Percentiles rank a stretch among this genome's conserved stretches.
phyloP scores from a whole-genome alignment of 1,140 invertebrate genomes.

The Drepana arcuata region DNA sequence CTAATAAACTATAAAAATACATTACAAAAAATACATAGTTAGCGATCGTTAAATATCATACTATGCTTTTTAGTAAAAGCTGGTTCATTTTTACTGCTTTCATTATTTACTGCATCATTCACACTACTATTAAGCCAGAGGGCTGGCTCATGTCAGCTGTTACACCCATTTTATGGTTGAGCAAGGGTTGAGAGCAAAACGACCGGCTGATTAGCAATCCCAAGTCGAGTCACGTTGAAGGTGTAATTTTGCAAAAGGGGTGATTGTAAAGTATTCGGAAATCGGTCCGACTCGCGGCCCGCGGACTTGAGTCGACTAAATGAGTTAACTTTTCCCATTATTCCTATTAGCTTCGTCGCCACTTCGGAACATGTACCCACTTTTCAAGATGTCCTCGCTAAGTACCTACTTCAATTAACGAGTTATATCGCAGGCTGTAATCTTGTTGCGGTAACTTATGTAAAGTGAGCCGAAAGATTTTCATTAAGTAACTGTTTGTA shows the following conservation, averaged over 20 bases:
- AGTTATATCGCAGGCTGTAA: slow-evolving; percentile 25
- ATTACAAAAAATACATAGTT: too few relatives aligned
- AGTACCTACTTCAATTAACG: slow-evolving; percentile 31
- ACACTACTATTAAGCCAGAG: too few relatives aligned
- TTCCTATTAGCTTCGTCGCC: slow-evolving; percentile 46
- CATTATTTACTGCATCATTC: too few relatives aligned
- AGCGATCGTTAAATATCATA: too few relatives aligned
- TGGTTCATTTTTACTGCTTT: too few relatives aligned
- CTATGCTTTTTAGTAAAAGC: too few relatives aligned
- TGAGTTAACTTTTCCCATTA: slow-evolving; percentile 61
- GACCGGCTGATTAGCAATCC: slow-evolving; percentile 1
- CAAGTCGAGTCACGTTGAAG: slow-evolving; percentile 35
- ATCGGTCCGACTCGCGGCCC: slow-evolving; percentile 22
- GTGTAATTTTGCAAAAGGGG: slow-evolving; percentile 50
- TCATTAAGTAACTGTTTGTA: too few relatives aligned
- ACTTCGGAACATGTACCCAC: slow-evolving; percentile 28
- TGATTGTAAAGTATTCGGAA: slow-evolving; percentile 38
- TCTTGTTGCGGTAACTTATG: slow-evolving; percentile 19
- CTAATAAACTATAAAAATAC: too few relatives aligned
- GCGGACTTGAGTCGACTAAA: slow-evolving; percentile 31
- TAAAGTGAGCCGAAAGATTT: too few relatives aligned
- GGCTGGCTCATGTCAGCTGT: too few relatives aligned
- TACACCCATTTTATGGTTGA: too few relatives aligned
- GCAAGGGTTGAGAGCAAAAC: too few relatives aligned
- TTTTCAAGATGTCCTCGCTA: slow-evolving; percentile 22